Evolutionary conservation across 2,797 vertebrate genomes (phyloP).

Genomic region (Myotis myotis): DNA sequence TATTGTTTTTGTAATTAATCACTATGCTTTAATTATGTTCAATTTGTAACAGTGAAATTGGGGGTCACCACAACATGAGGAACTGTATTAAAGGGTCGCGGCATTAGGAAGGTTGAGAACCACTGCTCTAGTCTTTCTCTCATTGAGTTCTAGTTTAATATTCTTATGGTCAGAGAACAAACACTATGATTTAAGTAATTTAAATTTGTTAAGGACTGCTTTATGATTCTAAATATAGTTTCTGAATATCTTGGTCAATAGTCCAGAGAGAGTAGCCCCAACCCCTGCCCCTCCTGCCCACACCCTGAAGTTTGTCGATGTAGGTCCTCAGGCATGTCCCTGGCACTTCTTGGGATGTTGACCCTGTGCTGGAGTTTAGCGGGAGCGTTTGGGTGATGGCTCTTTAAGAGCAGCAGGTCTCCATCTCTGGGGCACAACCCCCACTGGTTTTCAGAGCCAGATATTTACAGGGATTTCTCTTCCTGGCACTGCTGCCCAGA

Average conservation of each 20-base stretch:
- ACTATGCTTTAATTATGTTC: too few species aligned
- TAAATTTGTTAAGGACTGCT: background rate
- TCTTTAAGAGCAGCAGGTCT: background rate
- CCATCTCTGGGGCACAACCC: background rate
- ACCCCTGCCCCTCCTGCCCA: background rate
- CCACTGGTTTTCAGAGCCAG: background rate
- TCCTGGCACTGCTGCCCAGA: background rate
- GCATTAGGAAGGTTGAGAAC: too few species aligned
- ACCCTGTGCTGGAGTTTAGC: background rate
- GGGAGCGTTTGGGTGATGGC: background rate
- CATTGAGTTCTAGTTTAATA: background rate
- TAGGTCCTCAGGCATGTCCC: background rate
- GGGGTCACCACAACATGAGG: too few species aligned
- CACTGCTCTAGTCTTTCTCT: background rate
- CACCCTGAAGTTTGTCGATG: background rate
- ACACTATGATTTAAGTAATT: background rate
- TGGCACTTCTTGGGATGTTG: background rate
- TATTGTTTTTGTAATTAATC: too few species aligned
- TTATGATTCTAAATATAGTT: too few species aligned
- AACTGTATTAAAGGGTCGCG: too few species aligned
- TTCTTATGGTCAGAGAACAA: background rate
- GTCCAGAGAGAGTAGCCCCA: background rate
- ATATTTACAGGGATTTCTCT: background rate
- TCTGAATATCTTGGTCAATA: too few species aligned
- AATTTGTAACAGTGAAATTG: too few species aligned